Base-by-base conservation (phyloP, 92 coral and sea anemone genomes). In the Epizoanthus scotinus region DNA sequence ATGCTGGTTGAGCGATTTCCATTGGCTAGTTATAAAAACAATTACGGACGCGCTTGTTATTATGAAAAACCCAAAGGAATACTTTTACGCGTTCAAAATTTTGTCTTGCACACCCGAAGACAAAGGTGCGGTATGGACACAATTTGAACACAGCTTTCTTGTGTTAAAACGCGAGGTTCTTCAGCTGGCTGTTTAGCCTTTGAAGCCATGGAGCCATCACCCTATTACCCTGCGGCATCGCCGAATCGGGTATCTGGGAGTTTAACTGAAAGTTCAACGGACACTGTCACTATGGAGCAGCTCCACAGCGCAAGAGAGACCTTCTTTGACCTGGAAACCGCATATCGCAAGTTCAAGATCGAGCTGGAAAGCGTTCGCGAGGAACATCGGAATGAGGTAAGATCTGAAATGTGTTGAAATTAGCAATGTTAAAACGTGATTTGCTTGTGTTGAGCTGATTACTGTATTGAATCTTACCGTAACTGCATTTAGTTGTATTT, bases 261-360 rank as follows among this genome's bases (percentile, higher is more conserved):
- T 9, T 64, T 67, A 22, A 44, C 60, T 65, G 71, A 64, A 55
- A 72, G 50, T 31, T 8, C 58, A 21, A 44, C 84, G 3, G 97
- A 92, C 67, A 94, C 91, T 60, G 91, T 96, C 24, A 91, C 98
- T 2, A 72, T 87, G 80, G 88, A 86, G 61, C 99, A 96, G 52
- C 85, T 96, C n/a, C 93, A 92, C 18, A 92, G 89, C 12, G 99
- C 99, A 56, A 82, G 97, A 65, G 98, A 96, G 86, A 96, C 99
- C 2, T 91, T 91, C 63, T 90, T 91, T 62, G 99, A 96, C 65
- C 84, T 96, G 87, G 99, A 96, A 73, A 82, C 91, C 9, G 94
- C 97, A 19, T 96, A 94, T 88, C 86, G 96, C 44, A 87, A 94
- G 84, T 96, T 96, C 86, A 94, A 94, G 67, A 72, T 77, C 66